Conservation (phyloP, 2,888 invertebrate genomes). For the Epistrophe grossulariae region DNA sequence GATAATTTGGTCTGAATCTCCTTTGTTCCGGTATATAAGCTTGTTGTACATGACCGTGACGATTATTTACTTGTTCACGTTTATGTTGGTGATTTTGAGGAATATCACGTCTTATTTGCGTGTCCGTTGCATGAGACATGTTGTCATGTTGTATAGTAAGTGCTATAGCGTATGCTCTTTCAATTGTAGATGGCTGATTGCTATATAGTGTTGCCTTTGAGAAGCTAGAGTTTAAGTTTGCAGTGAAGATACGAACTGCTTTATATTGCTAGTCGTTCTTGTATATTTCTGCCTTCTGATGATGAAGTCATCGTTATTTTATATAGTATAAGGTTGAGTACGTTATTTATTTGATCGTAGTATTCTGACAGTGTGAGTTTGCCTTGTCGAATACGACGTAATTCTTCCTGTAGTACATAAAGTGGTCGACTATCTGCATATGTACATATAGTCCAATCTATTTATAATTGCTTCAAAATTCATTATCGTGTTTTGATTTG, state of each 20-base stretch:
- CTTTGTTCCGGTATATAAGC: not conserved
- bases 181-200: no score
- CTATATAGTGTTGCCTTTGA: no score
- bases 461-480: no score
- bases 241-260: not conserved
- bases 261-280: not conserved
- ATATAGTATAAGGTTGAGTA: not conserved
- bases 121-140: not conserved
- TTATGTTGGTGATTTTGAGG: no score
- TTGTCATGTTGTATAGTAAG: not conserved
- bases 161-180: no score
- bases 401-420: not conserved
- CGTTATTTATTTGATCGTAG: not conserved
- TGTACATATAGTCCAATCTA: constrained; percentile 3
- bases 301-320: not conserved
- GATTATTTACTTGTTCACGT: no score
- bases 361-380: not conserved
- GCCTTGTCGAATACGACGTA: not conserved
- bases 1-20: not conserved
- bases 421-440: not conserved
- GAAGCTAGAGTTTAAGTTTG: not conserved
- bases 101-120: no score
- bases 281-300: not conserved
- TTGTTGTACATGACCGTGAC: no score
- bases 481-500: not conserved